phyloP scores from a whole-genome alignment of 1,140 invertebrate species.

The Brachionus rubens region DNA sequence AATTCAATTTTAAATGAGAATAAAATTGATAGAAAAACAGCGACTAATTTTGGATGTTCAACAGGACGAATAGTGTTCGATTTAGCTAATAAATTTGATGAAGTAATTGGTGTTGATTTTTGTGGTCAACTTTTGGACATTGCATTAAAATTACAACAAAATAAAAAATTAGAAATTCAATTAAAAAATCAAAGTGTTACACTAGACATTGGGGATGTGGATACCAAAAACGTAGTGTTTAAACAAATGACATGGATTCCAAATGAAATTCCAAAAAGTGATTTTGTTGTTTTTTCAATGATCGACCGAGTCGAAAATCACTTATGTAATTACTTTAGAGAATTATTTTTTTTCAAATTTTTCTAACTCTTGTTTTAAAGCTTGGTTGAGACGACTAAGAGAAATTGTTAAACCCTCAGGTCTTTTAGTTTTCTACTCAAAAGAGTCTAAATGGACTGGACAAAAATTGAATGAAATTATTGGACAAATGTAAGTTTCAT shows the following conservation, averaged over 20 bases:
- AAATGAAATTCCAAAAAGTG: constrained; percentile 43
- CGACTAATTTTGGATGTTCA: constrained; percentile 33
- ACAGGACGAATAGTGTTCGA: constrained; percentile 34
- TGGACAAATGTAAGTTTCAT: background rate
- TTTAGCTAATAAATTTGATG: constrained; percentile 17
- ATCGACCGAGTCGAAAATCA: constrained; percentile 15
- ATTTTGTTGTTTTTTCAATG: constrained; percentile 29
- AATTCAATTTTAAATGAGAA: constrained; percentile 10
- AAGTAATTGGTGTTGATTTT: constrained; percentile 44
- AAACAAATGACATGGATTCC: constrained; percentile 46
- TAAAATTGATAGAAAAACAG: constrained; percentile 7
- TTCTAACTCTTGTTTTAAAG: background rate
- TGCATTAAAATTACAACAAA: background rate
- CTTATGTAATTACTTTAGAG: constrained; percentile 11
- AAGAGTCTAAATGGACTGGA: background rate
- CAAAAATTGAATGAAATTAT: background rate
- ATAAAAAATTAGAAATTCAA: background rate
- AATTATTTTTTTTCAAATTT: background rate
- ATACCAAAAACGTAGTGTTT: constrained; percentile 1
- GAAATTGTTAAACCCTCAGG: constrained; percentile 24
- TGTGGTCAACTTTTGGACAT: constrained; percentile 35
- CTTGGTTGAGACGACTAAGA: constrained; percentile 20
- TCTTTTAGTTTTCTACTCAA: constrained; percentile 2
- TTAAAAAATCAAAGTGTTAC: background rate
- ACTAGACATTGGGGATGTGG: background rate